phyloP scores from a whole-genome alignment of 1,140 invertebrate genomes.

The Odontomachus brunneus region DNA sequence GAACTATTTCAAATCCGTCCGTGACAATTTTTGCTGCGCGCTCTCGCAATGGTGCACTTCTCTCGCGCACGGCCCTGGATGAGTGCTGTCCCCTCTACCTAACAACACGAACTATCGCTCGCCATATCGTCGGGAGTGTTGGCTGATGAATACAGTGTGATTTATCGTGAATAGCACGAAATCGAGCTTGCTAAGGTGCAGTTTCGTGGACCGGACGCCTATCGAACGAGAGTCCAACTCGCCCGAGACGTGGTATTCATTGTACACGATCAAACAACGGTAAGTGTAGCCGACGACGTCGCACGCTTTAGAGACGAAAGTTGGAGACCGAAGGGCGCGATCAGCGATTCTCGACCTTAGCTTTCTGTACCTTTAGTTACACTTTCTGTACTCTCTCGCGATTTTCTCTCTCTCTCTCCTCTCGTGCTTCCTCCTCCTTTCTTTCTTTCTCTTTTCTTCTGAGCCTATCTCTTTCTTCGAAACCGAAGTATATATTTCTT shows the following conservation, averaged over 20 bases:
- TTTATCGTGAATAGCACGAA: slow-evolving; percentile 25
- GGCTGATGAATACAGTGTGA: slow-evolving; percentile 51
- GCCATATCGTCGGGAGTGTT: slow-evolving; percentile 71
- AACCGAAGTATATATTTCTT: background rate
- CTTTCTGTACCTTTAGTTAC: background rate
- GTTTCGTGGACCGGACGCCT: slow-evolving; percentile 19
- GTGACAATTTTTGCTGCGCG: background rate
- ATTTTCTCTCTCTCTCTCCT: background rate
- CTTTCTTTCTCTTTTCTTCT: background rate
- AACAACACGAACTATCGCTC: slow-evolving; percentile 56
- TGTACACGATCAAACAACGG: slow-evolving; percentile 41
- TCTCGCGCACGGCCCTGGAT: slow-evolving; percentile 51
- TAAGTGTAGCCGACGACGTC: slow-evolving; percentile 69
- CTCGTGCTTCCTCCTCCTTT: too few species aligned
- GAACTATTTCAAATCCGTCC: background rate
- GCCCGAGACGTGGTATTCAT: background rate
- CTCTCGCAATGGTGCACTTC: background rate
- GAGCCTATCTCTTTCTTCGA: background rate
- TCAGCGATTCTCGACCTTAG: slow-evolving; percentile 77
- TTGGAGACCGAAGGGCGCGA: slow-evolving; percentile 64
- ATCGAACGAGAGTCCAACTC: background rate
- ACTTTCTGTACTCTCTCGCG: background rate
- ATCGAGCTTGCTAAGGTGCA: background rate
- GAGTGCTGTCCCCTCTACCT: slow-evolving; percentile 51
- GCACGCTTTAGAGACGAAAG: slow-evolving; percentile 70